A percentile compares a stretch with the other conserved stretches of the same genome.
phyloP scores from a whole-genome alignment of 2,113 vertebrate genomes.

The Eublepharis macularius region DNA sequence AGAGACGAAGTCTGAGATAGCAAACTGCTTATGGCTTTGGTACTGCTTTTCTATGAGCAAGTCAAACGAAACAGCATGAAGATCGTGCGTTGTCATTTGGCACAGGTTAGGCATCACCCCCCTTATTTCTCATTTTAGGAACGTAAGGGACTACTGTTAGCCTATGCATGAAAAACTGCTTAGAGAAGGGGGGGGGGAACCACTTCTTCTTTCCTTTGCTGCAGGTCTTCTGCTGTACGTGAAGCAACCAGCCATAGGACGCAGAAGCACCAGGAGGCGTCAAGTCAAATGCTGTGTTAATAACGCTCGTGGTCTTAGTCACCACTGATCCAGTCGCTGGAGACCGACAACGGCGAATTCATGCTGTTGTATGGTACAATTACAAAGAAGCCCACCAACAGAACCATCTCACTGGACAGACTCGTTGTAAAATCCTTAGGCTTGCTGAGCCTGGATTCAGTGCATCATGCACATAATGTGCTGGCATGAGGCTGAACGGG shows the following conservation, averaged over 20 bases:
- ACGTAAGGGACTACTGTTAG: background rate
- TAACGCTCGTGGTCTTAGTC: background rate
- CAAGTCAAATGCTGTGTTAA: background rate
- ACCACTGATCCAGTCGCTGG: background rate
- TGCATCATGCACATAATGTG: no score
- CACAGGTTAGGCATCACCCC: no score
- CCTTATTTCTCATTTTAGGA: background rate
- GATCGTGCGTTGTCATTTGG: background rate
- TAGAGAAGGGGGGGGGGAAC: background rate
- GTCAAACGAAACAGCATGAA: background rate
- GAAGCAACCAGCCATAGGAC: constrained; percentile 12
- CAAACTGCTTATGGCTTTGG: background rate
- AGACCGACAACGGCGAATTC: background rate
- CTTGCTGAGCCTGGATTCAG: no score
- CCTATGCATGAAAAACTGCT: background rate
- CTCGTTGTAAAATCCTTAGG: no score
- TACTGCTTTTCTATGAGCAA: background rate
- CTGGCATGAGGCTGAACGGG: no score
- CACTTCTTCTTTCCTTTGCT: constrained; percentile 21
- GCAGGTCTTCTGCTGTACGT: constrained; percentile 27
- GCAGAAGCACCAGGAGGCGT: background rate
- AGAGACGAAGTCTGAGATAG: background rate
- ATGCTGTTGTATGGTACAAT: no score
- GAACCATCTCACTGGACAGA: no score
- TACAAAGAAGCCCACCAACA: no score